A percentile compares a stretch with the other conserved stretches of the same genome.
Conservation (phyloP, 2,113 vertebrate species). For the Pluvianellus socialis region DNA sequence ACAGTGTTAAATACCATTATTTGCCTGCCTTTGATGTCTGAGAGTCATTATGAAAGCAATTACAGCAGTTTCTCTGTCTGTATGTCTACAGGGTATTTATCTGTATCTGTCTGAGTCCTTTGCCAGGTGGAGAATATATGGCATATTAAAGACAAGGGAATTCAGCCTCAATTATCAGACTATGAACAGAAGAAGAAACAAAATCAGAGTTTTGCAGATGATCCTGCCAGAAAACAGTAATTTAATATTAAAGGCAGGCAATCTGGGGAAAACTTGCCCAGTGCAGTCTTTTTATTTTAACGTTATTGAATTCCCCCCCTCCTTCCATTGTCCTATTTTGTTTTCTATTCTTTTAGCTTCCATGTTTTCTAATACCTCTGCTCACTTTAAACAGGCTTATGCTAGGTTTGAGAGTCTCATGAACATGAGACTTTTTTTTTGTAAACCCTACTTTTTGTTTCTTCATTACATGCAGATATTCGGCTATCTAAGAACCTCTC, state of each 20-base stretch:
- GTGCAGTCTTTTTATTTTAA: slow-evolving; percentile 57
- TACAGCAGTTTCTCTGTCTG: slow-evolving; percentile 85
- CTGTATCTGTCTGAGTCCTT: slow-evolving; percentile 79
- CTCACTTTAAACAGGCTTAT: slow-evolving; percentile 4
- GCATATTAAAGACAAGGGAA: slow-evolving; percentile 80
- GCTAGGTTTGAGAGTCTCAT: background rate
- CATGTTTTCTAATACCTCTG: background rate
- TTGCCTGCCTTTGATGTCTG: slow-evolving; percentile 85
- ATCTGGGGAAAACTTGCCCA: slow-evolving; percentile 50
- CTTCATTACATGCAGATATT: slow-evolving; percentile 16
- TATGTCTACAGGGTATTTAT: slow-evolving; percentile 83
- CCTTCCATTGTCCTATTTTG: slow-evolving; percentile 15
- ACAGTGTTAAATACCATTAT: slow-evolving; percentile 88
- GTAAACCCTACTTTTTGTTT: background rate
- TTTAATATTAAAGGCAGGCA: slow-evolving; percentile 66
- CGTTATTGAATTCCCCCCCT: background rate
- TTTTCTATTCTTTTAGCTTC: slow-evolving; percentile 2
- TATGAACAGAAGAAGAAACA: slow-evolving; percentile 70
- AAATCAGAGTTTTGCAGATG: slow-evolving; percentile 72
- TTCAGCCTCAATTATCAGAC: slow-evolving; percentile 78
- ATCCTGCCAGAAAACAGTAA: slow-evolving; percentile 70
- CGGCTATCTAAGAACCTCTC: background rate
- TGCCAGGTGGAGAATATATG: slow-evolving; percentile 82
- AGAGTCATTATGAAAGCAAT: slow-evolving; percentile 87
- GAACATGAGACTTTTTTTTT: background rate